Percentiles rank a stretch among this genome's conserved stretches.
Evolutionary conservation across 1,140 invertebrate genomes (phyloP).

Genomic region (Drosophila kohkoa): DNA sequence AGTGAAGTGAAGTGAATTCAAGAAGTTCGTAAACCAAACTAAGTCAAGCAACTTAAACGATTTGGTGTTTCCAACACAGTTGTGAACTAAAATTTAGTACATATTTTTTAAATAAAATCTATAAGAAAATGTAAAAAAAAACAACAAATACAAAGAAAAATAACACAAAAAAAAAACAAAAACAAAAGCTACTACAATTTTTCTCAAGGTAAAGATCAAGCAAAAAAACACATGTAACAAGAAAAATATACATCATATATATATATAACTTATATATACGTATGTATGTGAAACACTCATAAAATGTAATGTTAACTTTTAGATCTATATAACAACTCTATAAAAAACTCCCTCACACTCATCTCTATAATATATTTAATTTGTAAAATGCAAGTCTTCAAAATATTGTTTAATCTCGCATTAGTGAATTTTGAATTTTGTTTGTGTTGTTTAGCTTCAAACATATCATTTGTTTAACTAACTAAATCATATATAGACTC

Average conservation of each 20-base stretch:
- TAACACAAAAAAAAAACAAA: constrained; percentile 50
- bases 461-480: constrained; percentile 75
- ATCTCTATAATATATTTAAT: constrained; percentile 41
- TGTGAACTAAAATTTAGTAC: constrained; percentile 81
- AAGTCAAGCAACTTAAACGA: constrained; percentile 75
- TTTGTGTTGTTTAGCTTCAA: constrained; percentile 53
- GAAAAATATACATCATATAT: constrained; percentile 56
- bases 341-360: constrained; percentile 4
- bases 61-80: constrained; percentile 82
- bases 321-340: constrained; percentile 43
- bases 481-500: constrained; percentile 49
- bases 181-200: constrained; percentile 68
- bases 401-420: constrained; percentile 40
- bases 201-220: constrained; percentile 73
- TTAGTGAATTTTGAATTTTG: constrained; percentile 60
- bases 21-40: constrained; percentile 75
- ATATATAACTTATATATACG: constrained; percentile 37
- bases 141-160: constrained; percentile 29
- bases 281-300: constrained; percentile 49
- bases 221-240: constrained; percentile 63
- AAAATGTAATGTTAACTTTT: constrained; percentile 77
- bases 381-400: constrained; percentile 37
- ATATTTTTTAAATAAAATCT: constrained; percentile 76
- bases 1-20: constrained; percentile 43
- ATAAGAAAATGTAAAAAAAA: constrained; percentile 43